Evolutionary conservation across 2,888 invertebrate species (phyloP).

Genomic region (Itoplectis maculator): DNA sequence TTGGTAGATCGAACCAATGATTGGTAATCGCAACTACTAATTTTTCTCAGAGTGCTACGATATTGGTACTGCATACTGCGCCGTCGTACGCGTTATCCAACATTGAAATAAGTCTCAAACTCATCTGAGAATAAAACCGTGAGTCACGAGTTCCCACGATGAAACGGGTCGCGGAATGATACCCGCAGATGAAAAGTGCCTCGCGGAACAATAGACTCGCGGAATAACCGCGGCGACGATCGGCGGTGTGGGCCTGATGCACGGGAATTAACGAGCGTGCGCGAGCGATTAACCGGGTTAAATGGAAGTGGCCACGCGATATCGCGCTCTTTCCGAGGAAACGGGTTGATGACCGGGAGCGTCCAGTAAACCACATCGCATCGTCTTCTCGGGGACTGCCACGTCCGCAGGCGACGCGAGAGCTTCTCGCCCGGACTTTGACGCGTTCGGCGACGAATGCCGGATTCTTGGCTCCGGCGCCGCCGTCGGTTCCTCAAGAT

Average conservation of each 20-base stretch:
- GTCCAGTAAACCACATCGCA: slow-evolving; percentile 40
- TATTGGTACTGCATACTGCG: too few relatives aligned
- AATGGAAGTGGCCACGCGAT: slow-evolving; percentile 77
- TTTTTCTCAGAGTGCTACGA: too few relatives aligned
- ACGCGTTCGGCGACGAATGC: slow-evolving; percentile 7
- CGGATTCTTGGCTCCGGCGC: slow-evolving; percentile 58
- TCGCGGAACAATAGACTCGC: slow-evolving; percentile 1
- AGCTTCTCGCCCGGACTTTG: neutral
- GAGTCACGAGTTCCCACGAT: too few relatives aligned
- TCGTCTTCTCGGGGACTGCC: slow-evolving; percentile 58
- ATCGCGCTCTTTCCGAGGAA: slow-evolving; percentile 73
- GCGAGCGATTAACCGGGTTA: slow-evolving; percentile 80
- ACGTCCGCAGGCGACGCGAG: slow-evolving; percentile 54
- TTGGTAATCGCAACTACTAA: too few relatives aligned
- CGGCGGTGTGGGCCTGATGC: slow-evolving; percentile 70
- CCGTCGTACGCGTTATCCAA: too few relatives aligned
- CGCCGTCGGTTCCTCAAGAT: slow-evolving; percentile 51
- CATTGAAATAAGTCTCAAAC: too few relatives aligned
- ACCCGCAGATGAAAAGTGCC: neutral
- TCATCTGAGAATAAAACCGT: too few relatives aligned
- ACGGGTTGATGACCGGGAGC: slow-evolving; percentile 78
- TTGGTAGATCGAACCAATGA: too few relatives aligned
- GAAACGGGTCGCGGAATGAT: neutral
- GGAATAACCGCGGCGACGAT: slow-evolving; percentile 61
- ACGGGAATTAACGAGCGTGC: slow-evolving; percentile 78